Evolutionary conservation across 1,140 invertebrate species (phyloP), one percentile per base, ranked within the genome.

Genomic region (Limonius californicus): DNA sequence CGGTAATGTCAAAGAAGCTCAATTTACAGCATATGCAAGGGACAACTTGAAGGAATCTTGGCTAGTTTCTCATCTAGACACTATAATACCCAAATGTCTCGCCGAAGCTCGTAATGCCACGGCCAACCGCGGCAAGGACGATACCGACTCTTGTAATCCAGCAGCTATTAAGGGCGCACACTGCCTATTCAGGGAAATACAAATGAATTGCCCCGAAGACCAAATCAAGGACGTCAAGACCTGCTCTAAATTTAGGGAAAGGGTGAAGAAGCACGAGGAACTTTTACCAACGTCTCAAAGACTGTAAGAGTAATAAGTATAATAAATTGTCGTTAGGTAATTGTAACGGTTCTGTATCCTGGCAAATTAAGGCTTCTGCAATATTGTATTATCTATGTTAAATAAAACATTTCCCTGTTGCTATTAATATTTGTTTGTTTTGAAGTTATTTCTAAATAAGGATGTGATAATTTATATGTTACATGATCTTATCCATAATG

Each of bases 101-200:
- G 61, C 54, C 12, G 67, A 70, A 68, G 70, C 67, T 18, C 69
- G 70, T 45, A 72, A 69, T 54, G 68, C 68, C 2, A 67, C 68
- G 23, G 57, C 55, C 14, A 62, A 62, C 50, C 45, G 57, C 14
- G 57, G 62, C 9, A 65, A 68, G 12, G 64, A 68, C 45, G 43
- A 62, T 43, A 62, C 66, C 61, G 43, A 66, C 8, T 35, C 57
- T 11, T 78, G 76, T 62, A 77, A 75, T 67, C 68, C 71, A 2
- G 56, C 72, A 9, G 69, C 60, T n/a, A 67, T 75, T 9, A 70
- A 70, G 61, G 66, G 76, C 16, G 68, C 69, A 35, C 73, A 76
- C 55, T 78, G 76, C 61, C 30, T 78, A 7, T 76, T 73, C 69
- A 70, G 69, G 45, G 72, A 77, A 65, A 67, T 77, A 42, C 76